Conservation (phyloP, 1,140 invertebrate genomes). For the Mercenaria mercenaria region DNA sequence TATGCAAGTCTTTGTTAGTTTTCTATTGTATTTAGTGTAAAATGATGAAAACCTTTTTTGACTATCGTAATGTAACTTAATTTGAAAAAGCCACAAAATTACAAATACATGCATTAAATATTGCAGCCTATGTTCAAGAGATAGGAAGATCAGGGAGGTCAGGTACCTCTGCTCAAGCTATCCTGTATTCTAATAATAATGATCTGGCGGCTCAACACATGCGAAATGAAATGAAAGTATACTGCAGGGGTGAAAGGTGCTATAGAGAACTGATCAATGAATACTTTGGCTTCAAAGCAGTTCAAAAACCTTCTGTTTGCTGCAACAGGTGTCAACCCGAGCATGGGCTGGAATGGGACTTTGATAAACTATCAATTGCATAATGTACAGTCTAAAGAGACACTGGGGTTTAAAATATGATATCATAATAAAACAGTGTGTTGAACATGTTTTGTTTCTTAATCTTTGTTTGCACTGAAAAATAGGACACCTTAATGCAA, state of each 20-base stretch:
- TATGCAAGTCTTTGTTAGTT: too few species aligned
- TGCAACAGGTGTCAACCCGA: slow-evolving; percentile 15
- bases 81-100: background rate
- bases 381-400: too few species aligned
- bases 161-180: background rate
- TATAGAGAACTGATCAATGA: slow-evolving; percentile 11
- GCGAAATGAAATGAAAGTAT: slow-evolving; percentile 14
- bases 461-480: too few species aligned
- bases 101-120: background rate
- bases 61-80: too few species aligned
- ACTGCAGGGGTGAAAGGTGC: slow-evolving; percentile 7
- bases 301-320: background rate
- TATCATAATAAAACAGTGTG: too few species aligned
- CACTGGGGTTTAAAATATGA: too few species aligned
- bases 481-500: too few species aligned
- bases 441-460: too few species aligned
- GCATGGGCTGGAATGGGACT: slow-evolving; percentile 34
- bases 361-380: background rate
- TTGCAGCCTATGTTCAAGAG: slow-evolving; percentile 54
- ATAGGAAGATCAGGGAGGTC: slow-evolving; percentile 32
- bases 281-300: slow-evolving; percentile 18
- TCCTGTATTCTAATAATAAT: slow-evolving; percentile 34
- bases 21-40: too few species aligned
- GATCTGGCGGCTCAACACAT: slow-evolving; percentile 1
- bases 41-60: too few species aligned